Evolutionary conservation across 2,113 vertebrate species (phyloP).

Genomic region (Oncorhynchus gorbuscha): DNA sequence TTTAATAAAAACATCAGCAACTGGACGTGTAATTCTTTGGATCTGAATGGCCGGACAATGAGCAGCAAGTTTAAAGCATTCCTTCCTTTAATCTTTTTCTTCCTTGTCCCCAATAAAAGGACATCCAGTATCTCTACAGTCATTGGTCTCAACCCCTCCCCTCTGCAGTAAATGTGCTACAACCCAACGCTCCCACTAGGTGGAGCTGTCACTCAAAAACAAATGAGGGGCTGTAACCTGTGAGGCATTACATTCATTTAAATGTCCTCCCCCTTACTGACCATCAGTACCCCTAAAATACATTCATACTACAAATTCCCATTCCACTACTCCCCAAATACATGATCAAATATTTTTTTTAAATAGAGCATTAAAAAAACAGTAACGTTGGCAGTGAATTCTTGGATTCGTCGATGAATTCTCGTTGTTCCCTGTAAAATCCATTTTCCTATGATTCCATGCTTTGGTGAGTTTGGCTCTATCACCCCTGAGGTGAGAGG

Average conservation of each 20-base stretch:
- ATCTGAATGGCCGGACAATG: slow-evolving; percentile 18
- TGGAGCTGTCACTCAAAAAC: slow-evolving; percentile 30
- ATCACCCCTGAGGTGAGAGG: neutral
- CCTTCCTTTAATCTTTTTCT: slow-evolving; percentile 11
- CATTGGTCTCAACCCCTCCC: slow-evolving; percentile 33
- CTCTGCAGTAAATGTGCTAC: slow-evolving; percentile 35
- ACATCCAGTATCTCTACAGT: slow-evolving; percentile 49
- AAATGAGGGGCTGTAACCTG: neutral
- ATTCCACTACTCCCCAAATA: slow-evolving; percentile 4
- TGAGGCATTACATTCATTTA: neutral
- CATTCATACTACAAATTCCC: slow-evolving; percentile 3
- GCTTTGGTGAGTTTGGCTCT: neutral
- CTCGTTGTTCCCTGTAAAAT: neutral
- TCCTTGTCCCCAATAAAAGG: slow-evolving; percentile 23
- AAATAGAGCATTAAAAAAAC: neutral
- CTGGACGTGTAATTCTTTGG: slow-evolving; percentile 3
- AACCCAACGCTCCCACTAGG: slow-evolving; percentile 43
- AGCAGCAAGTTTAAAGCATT: slow-evolving; percentile 38
- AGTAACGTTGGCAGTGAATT: neutral
- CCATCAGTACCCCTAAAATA: neutral
- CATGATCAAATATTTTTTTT: neutral
- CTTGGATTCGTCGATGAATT: neutral
- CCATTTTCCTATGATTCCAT: neutral
- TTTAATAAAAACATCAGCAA: slow-evolving; percentile 45
- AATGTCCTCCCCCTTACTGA: neutral